These are phyloP conservation scores for Harmothoe impar DNA, from an alignment of 2,888 invertebrate genomes.

Conservation along the genomic window DNA sequence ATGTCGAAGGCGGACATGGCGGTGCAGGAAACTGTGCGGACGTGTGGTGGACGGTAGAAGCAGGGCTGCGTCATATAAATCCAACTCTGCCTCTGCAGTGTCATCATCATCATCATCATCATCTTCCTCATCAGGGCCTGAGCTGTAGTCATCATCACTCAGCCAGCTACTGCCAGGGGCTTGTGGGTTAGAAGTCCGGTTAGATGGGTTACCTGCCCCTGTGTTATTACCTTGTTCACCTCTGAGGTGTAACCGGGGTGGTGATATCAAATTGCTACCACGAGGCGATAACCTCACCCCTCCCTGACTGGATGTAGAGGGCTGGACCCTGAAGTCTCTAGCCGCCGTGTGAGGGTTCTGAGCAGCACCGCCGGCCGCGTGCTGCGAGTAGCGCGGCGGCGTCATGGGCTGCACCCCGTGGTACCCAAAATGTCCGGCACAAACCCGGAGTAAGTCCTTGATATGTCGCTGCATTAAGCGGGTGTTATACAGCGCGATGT, in stretches of 20 bases:
- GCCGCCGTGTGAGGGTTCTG: neutral
- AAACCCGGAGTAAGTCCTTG: constrained; percentile 37
- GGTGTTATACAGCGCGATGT: constrained; percentile 36
- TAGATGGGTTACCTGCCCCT: no score
- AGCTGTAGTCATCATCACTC: constrained; percentile 22
- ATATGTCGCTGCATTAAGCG: constrained; percentile 48
- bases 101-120: constrained; percentile 18
- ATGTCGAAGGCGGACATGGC: neutral
- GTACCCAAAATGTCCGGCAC: constrained; percentile 42
- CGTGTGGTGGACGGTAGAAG: neutral
- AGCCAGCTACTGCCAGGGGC: neutral
- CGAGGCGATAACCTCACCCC: neutral
- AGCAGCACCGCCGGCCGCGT: neutral
- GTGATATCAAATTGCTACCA: constrained; percentile 41
- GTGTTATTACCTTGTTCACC: no score
- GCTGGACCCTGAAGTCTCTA: constrained; percentile 24
- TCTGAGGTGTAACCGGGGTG: neutral
- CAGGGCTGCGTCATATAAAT: constrained; percentile 21
- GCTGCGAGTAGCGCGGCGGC: neutral
- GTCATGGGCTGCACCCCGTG: neutral
- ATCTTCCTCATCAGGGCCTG: constrained; percentile 24
- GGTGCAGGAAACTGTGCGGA: constrained; percentile 25
- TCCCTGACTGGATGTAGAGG: neutral
- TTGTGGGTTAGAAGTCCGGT: neutral
- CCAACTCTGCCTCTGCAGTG: neutral